phyloP scores from a whole-genome alignment of 2,113 vertebrate species.

The Forbesichthys agassizii region DNA sequence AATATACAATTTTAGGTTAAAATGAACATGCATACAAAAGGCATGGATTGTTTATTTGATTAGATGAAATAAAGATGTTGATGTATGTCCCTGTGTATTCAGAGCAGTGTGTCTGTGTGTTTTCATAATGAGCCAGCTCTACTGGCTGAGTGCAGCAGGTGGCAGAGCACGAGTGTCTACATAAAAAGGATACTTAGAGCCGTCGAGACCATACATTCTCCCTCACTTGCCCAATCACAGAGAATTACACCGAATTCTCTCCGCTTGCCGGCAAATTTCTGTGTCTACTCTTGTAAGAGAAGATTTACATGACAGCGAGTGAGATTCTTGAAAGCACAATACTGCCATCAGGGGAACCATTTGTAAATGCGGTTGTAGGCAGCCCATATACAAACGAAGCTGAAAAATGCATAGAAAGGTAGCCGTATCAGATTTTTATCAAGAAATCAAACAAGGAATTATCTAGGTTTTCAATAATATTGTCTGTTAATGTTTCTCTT shows the following conservation, averaged over 20 bases:
- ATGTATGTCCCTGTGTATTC: constrained; percentile 4
- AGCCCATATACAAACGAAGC: constrained; percentile 3
- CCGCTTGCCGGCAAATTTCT: constrained; percentile 15
- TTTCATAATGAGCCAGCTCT: not conserved
- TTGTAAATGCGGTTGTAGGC: constrained; percentile 28
- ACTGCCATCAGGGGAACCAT: constrained; percentile 27
- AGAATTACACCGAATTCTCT: constrained; percentile 35
- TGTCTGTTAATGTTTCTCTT: not conserved
- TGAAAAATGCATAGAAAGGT: not conserved
- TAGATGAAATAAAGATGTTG: no score
- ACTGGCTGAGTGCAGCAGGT: constrained; percentile 23
- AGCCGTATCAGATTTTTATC: constrained; percentile 5
- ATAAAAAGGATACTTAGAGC: constrained; percentile 40
- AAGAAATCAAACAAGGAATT: not conserved
- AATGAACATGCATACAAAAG: not conserved
- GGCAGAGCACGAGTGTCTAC: constrained; percentile 34
- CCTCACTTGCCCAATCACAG: not conserved
- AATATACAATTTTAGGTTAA: no score
- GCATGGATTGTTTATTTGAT: not conserved
- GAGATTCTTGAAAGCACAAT: constrained; percentile 46
- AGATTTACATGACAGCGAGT: constrained; percentile 58
- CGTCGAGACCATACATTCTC: constrained; percentile 35
- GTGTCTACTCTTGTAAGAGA: constrained; percentile 22
- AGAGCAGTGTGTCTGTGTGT: not conserved
- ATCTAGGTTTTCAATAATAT: not conserved